Evolutionary conservation across 35 echinoderm and acorn worm species (phyloP).

Genomic region (Amphiura filiformis): DNA sequence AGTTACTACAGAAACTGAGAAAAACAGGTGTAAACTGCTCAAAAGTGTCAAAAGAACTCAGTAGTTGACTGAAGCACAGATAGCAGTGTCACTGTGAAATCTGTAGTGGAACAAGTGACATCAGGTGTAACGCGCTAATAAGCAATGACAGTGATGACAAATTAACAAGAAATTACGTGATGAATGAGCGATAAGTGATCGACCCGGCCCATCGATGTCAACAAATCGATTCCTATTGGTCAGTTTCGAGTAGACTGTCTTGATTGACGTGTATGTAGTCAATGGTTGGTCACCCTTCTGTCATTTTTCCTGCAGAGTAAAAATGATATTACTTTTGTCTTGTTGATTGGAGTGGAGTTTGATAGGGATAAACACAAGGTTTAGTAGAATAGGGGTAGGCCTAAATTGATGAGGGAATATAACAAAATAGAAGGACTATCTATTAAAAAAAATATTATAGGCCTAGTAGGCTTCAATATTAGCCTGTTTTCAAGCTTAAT

Average conservation of each 20-base stretch:
- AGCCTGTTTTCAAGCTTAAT: too few species aligned
- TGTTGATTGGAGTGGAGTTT: too few species aligned
- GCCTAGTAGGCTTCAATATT: too few species aligned
- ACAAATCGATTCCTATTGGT: background rate
- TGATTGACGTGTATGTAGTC: background rate
- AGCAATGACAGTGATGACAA: background rate
- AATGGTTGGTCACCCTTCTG: too few species aligned
- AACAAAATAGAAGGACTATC: too few species aligned
- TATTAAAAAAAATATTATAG: too few species aligned
- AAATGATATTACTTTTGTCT: too few species aligned
- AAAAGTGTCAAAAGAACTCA: background rate
- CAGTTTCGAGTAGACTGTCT: background rate
- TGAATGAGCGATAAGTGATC: background rate
- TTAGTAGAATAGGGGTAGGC: too few species aligned
- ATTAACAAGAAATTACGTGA: constrained; percentile 9
- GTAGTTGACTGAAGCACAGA: too few species aligned
- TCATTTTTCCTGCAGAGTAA: too few species aligned
- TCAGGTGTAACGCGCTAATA: background rate
- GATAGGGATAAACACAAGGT: too few species aligned
- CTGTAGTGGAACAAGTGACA: background rate
- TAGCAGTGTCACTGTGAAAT: background rate
- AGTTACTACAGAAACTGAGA: background rate
- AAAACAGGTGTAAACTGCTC: background rate
- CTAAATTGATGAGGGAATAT: too few species aligned
- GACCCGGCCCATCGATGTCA: background rate